Percentiles rank a stretch among this genome's conserved stretches.
Evolutionary conservation across 2,797 vertebrate species (phyloP).

Genomic region (Pitangus sulphuratus): DNA sequence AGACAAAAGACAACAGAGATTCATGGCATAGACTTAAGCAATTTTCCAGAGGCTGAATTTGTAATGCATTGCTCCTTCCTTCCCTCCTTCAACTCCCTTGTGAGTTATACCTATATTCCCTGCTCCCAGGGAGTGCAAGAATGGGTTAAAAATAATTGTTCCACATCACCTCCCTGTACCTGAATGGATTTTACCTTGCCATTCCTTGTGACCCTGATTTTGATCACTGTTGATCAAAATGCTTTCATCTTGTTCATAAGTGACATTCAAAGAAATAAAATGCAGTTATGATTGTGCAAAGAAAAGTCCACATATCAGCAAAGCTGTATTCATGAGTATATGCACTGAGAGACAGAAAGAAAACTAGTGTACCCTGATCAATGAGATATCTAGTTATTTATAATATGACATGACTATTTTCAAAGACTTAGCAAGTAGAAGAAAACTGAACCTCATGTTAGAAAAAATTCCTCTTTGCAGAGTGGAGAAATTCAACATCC

Average conservation of each 20-base stretch:
- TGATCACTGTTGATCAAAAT: background rate
- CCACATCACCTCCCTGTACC: background rate
- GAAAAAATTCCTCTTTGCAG: background rate
- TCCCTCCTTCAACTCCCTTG: background rate
- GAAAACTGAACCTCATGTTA: background rate
- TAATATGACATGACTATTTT: background rate
- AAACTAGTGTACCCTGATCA: background rate
- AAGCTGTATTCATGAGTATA: background rate
- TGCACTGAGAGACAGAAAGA: background rate
- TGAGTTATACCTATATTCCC: background rate
- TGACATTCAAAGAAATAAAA: background rate
- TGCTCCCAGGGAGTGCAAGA: background rate
- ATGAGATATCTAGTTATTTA: background rate
- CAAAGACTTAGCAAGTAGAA: background rate
- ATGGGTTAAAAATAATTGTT: background rate
- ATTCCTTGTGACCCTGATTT: background rate
- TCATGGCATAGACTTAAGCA: background rate
- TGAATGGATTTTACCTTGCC: background rate
- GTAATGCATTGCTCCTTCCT: background rate
- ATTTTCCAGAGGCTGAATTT: background rate
- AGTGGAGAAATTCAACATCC: background rate
- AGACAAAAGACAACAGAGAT: background rate
- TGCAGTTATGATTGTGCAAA: background rate
- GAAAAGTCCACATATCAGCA: background rate
- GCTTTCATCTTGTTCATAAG: background rate